Evolutionary conservation across 1,140 invertebrate species (phyloP), one percentile per base, ranked within the genome.

Genomic region (Choristoneura fumiferana): DNA sequence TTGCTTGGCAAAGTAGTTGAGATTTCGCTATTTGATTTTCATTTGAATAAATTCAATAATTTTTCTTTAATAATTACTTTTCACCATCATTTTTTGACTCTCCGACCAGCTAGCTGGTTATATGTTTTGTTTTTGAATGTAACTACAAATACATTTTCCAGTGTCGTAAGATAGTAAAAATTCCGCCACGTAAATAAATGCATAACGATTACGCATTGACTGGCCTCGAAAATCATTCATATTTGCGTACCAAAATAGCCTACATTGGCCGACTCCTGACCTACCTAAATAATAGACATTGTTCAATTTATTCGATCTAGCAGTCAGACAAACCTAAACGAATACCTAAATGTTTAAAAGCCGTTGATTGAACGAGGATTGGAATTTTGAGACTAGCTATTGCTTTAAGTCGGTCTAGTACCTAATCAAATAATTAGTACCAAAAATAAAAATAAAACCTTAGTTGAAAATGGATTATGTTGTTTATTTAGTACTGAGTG

Each of bases 321-420:
- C 22, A n/a, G n/a, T 29, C 22, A 29, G 22, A 29, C 22, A 29
- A 6, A 3, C 2, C 22, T 3, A 29, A 29, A 3, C 22, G 22
- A n/a, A 29, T 29, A 29, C 22, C 22, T 29, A 3, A 29, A 29
- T 6, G 22, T 29, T 29, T 3, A 2, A 29, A 29, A 3, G 2
- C 22, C 22, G 22, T 29, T n/a, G n/a, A 29, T 6, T 6, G 22
- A 29, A 3, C 6, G 6, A 29, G 2, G 22, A 29, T 6, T 29
- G 22, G 22, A 29, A 29, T 54, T 54, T 86, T 86, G 81, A 88
- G 85, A 88, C 85, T 88, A 88, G 83, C 85, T 69, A 84, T 82
- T 77, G 63, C 69, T 73, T 65, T 36, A 67, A 49, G 69, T 72
- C 70, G 75, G 74, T 76, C 82, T 18, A 18, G 6, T 3, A 49